Base-by-base conservation (phyloP, 2,113 vertebrate species). In the Ciconia maguari region DNA sequence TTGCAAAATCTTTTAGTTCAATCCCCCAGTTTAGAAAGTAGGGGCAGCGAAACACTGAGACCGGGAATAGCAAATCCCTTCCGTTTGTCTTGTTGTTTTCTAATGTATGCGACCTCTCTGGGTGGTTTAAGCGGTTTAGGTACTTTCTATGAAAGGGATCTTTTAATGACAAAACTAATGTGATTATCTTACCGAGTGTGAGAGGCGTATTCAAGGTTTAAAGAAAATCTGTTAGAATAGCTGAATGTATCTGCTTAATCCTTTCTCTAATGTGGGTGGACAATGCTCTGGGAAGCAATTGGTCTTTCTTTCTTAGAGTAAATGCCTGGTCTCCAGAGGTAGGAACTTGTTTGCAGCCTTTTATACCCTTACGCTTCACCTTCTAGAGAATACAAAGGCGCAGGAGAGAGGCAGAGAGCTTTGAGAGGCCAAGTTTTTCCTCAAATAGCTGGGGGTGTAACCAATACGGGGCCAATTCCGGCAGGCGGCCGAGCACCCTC, bases 91-190 rank as follows among this genome's bases (percentile, higher is more conserved):
- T 97, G 96, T 95, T 96, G 97, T 97, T 98, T 97, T 97, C 96
- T 99, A 99, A 99, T 99, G 97, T 99, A 99, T 99, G 98, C 98
- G 97, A 99, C 98, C 98, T 99, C 99, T 99, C 98, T 99, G 99
- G 99, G 99, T 99, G 99, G 99, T 98, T 98, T 99, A 99, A 99
- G 99, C 98, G 97, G 98, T 99, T 99, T 99, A 99, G 99, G 98
- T 98, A 98, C 98, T 98, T 98, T 99, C 98, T 98, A 98, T 98
- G 98, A 99, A 98, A 98, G 98, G 98, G 98, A 98, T 98, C 98
- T 99, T 99, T 99, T 99, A 99, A 99, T 99, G 99, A 99, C 99
- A 99, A 99, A 99, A 99, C 99, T 99, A 99, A 99, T 99, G 99
- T 99, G 99, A 99, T 99, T 99, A 99, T 99, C 98, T 98, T 98